A percentile compares a stretch with the other conserved stretches of the same genome.
Evolutionary conservation across 35 echinoderm and acorn worm genomes (phyloP).

Genomic region (Heliocidaris erythrogramma): DNA sequence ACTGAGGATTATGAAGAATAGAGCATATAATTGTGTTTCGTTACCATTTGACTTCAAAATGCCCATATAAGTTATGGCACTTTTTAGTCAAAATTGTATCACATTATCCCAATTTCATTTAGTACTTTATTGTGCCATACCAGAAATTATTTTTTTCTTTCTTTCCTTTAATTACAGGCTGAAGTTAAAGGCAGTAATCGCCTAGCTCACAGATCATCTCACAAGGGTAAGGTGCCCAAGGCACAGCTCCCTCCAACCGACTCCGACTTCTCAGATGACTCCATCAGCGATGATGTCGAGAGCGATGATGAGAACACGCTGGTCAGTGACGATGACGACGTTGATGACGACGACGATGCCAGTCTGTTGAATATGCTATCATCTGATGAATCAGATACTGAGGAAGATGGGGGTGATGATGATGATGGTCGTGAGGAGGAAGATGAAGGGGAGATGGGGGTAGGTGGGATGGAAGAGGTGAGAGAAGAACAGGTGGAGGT

Average conservation of each 20-base stretch:
- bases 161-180: not conserved
- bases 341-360: not conserved
- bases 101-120: too few relatives aligned
- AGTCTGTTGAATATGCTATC: not conserved
- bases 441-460: not conserved
- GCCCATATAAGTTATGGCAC: too few relatives aligned
- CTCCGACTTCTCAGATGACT: not conserved
- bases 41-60: too few relatives aligned
- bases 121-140: too few relatives aligned
- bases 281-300: not conserved
- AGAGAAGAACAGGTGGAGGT: conserved; percentile 9
- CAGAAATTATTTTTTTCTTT: too few relatives aligned
- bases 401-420: not conserved
- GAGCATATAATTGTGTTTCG: too few relatives aligned
- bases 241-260: conserved; percentile 25
- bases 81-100: too few relatives aligned
- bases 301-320: not conserved
- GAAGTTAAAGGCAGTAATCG: not conserved
- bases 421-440: not conserved
- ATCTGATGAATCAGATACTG: not conserved
- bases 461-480: not conserved
- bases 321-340: not conserved
- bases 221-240: not conserved
- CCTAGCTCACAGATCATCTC: not conserved
- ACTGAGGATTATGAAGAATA: too few relatives aligned